Percentiles rank a stretch among this genome's conserved stretches.
Evolutionary conservation across 2,797 vertebrate genomes (phyloP).

Genomic region (Clarias platycephalus): DNA sequence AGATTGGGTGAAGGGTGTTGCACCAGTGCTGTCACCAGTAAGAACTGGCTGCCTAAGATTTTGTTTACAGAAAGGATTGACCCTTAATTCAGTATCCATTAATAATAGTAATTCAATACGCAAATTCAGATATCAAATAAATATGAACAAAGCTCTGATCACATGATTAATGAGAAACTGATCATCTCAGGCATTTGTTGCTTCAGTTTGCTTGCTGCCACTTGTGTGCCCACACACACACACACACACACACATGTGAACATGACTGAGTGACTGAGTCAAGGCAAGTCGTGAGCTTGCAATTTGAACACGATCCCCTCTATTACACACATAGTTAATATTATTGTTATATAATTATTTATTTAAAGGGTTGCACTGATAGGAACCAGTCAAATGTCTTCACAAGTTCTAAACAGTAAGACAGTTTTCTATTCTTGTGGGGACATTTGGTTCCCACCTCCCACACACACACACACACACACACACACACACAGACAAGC

Average conservation of each 20-base stretch:
- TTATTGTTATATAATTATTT: too few species aligned
- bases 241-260: slow-evolving; percentile 35
- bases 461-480: slow-evolving; percentile 26
- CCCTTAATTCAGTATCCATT: slow-evolving; percentile 45
- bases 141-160: slow-evolving; percentile 30
- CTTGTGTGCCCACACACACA: slow-evolving; percentile 14
- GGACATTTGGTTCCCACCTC: background rate
- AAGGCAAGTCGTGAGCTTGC: slow-evolving; percentile 43
- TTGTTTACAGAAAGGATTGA: slow-evolving; percentile 47
- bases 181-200: slow-evolving; percentile 23
- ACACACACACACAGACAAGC: slow-evolving; percentile 29
- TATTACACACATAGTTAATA: slow-evolving; percentile 12
- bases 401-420: background rate
- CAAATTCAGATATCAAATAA: slow-evolving; percentile 24
- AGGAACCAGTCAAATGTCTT: background rate
- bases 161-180: slow-evolving; percentile 12
- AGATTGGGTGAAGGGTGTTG: slow-evolving; percentile 60
- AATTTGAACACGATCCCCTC: slow-evolving; percentile 59
- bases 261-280: slow-evolving; percentile 17
- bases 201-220: slow-evolving; percentile 31
- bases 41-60: background rate
- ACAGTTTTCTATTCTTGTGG: background rate
- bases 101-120: slow-evolving; percentile 53
- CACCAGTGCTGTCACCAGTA: background rate
- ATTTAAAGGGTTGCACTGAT: background rate